These are phyloP conservation scores for Lampropteryx suffumata DNA, from an alignment of 2,888 invertebrate genomes.

Conservation along the genomic window DNA sequence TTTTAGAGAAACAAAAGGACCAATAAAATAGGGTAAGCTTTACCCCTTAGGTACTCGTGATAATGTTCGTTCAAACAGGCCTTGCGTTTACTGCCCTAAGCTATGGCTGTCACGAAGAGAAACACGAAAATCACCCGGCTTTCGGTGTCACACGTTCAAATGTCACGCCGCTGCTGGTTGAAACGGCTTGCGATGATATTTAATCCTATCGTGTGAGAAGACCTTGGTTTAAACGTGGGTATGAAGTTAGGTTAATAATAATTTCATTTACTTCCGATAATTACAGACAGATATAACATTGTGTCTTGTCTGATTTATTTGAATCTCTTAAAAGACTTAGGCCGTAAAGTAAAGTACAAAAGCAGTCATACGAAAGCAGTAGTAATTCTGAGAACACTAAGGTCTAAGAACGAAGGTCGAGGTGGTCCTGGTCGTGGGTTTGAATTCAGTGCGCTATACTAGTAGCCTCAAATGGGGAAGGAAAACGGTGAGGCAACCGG, in stretches of 20 bases:
- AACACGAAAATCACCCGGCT: slow-evolving; percentile 32
- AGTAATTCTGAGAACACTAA: no score
- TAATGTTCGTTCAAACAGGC: slow-evolving; percentile 18
- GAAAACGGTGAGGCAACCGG: no score
- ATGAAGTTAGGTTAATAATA: neutral
- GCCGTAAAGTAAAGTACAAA: no score
- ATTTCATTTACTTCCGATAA: no score
- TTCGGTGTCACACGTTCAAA: slow-evolving; percentile 28
- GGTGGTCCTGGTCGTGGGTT: no score
- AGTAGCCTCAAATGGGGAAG: no score
- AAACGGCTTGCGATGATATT: slow-evolving; percentile 1
- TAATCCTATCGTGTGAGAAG: neutral
- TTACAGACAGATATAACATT: no score
- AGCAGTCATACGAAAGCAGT: no score
- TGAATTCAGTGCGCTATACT: no score
- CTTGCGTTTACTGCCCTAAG: slow-evolving; percentile 16
- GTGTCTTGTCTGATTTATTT: no score
- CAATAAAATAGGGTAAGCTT: neutral
- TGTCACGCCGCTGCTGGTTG: slow-evolving; percentile 18
- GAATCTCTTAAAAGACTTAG: no score
- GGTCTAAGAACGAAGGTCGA: no score
- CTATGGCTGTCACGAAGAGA: slow-evolving; percentile 21
- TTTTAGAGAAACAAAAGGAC: neutral
- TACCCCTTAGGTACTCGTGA: slow-evolving; percentile 6
- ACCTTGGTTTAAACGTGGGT: neutral